Evolutionary conservation across 1,140 invertebrate genomes (phyloP).

Genomic region (Temnothorax longispinosus): DNA sequence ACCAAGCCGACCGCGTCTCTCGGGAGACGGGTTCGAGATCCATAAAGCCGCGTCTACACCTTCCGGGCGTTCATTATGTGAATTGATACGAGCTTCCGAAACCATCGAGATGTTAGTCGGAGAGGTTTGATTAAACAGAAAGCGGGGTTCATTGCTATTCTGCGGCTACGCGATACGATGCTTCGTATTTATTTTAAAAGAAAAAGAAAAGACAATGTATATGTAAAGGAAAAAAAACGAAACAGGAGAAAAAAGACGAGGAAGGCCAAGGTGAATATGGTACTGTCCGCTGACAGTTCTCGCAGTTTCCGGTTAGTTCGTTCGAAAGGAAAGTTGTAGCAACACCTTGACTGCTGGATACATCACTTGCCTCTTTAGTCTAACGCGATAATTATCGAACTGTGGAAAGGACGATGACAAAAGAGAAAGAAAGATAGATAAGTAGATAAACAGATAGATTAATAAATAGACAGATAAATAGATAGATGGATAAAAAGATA

Average conservation of each 20-base stretch:
- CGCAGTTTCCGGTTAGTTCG: slow-evolving; percentile 52
- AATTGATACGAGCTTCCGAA: slow-evolving; percentile 66
- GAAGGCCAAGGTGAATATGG: background rate
- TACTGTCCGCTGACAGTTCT: background rate
- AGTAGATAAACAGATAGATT: background rate
- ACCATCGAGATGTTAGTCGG: slow-evolving; percentile 27
- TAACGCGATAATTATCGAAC: slow-evolving; percentile 61
- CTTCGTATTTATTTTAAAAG: background rate
- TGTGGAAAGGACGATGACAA: slow-evolving; percentile 49
- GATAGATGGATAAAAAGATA: background rate
- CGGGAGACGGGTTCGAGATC: slow-evolving; percentile 44
- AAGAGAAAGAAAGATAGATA: background rate
- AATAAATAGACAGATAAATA: background rate
- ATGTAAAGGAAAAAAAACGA: background rate
- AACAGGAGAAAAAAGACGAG: background rate
- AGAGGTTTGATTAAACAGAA: slow-evolving; percentile 67
- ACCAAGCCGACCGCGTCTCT: slow-evolving; percentile 60
- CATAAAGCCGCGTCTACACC: slow-evolving; percentile 62
- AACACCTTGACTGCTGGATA: slow-evolving; percentile 49
- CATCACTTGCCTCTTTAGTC: background rate
- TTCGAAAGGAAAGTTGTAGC: slow-evolving; percentile 28
- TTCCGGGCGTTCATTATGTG: slow-evolving; percentile 64
- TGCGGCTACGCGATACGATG: background rate
- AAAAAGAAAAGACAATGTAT: background rate
- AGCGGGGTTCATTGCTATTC: background rate